A percentile compares a stretch with the other conserved stretches of the same genome.
Conservation (phyloP, 92 coral and sea anemone genomes). For the Heliopora coerulea region DNA sequence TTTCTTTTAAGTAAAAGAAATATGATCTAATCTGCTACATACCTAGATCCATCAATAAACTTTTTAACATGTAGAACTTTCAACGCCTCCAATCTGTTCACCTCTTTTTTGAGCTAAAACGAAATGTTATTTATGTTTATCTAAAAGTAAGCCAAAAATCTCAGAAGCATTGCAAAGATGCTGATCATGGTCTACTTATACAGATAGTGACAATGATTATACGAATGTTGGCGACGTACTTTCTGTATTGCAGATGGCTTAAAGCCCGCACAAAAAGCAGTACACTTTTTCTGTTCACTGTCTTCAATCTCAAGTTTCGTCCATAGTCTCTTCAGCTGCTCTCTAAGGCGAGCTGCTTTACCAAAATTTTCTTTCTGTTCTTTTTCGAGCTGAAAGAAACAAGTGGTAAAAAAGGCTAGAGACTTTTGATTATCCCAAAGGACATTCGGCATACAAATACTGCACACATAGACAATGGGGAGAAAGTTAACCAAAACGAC, state of each 20-base stretch:
- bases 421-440: too few relatives aligned
- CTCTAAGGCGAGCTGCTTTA: conserved; percentile 64
- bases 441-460: too few relatives aligned
- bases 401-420: too few relatives aligned
- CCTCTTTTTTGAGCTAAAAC: conserved; percentile 69
- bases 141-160: too few relatives aligned
- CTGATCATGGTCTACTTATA: too few relatives aligned
- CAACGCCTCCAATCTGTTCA: conserved; percentile 71
- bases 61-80: conserved; percentile 87
- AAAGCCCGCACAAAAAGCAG: conserved; percentile 61
- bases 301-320: conserved; percentile 73
- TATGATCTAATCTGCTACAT: neutral
- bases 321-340: conserved; percentile 72
- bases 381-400: conserved; percentile 62
- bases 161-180: too few relatives aligned
- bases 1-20: neutral
- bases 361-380: conserved; percentile 59
- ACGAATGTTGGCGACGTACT: conserved; percentile 41
- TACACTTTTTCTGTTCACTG: conserved; percentile 56
- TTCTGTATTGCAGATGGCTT: conserved; percentile 70
- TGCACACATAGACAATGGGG: too few relatives aligned
- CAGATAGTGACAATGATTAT: too few relatives aligned
- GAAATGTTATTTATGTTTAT: neutral
- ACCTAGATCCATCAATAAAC: conserved; percentile 92
- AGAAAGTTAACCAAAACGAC: too few relatives aligned